Evolutionary conservation across 2,797 vertebrate species (phyloP).

Genomic region (Eulemur rubriventer): DNA sequence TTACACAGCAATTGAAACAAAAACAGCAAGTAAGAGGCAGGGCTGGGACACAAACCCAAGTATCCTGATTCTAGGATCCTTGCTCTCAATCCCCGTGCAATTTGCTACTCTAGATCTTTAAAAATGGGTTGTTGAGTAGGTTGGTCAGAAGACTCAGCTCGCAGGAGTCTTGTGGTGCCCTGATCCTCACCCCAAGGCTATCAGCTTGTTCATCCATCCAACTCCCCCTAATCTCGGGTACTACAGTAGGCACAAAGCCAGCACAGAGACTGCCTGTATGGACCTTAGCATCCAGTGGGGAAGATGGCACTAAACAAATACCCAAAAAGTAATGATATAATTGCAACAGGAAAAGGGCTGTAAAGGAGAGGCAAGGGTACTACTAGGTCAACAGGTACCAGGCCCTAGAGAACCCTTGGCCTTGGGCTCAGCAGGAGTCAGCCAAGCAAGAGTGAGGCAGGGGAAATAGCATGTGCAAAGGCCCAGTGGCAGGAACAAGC

Average conservation of each 20-base stretch:
- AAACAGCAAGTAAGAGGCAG: background rate
- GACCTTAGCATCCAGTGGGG: background rate
- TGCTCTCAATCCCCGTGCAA: no score
- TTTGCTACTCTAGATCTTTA: background rate
- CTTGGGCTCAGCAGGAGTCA: background rate
- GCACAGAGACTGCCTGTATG: background rate
- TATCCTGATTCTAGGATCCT: background rate
- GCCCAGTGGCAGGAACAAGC: background rate
- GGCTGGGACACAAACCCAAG: background rate
- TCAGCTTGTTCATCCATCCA: no score
- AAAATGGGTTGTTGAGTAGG: background rate
- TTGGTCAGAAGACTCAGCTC: background rate
- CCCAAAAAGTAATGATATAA: background rate
- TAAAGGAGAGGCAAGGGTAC: background rate
- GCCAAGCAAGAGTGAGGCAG: background rate
- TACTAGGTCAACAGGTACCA: background rate
- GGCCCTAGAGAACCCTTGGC: background rate
- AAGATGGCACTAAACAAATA: background rate
- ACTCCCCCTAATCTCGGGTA: background rate
- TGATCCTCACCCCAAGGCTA: background rate
- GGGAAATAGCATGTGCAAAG: background rate
- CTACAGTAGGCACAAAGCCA: background rate
- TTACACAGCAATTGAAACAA: background rate
- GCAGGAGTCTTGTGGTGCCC: accelerated
- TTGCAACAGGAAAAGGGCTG: background rate